Base-by-base conservation (phyloP, 92 coral and sea anemone species). In the Zoanthus sociatus region DNA sequence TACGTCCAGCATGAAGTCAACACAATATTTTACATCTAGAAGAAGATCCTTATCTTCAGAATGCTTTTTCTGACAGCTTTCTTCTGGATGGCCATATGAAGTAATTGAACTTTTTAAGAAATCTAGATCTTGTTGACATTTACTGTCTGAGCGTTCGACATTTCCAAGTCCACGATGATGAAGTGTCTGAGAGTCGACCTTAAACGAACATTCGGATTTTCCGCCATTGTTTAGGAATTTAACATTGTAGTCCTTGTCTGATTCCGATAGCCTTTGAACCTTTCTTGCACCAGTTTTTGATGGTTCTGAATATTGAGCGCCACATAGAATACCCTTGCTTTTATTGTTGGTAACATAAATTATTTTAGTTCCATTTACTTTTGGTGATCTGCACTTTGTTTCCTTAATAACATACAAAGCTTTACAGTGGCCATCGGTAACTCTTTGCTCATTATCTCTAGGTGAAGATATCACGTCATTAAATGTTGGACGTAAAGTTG, bases 381-480 rank as follows among this genome's bases (percentile, higher is more conserved):
- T 50, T 6, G 85, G 73, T 15, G 85, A 81, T 14, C 44, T 46
- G 63, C 47, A 81, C 47, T 18, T 21, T 15, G 32, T 45, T 46
- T 13, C 64, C 61, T 81, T 81, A 50, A 81, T 64, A n/a, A 81
- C 26, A 63, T 45, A 81, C 37, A 81, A 9, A 60, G 84, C 73
- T 7, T 61, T 1, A 12, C 55, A 45, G 21, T 46, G 46, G 7
- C 18, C 11, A 13, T 17, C 5, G 16, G 47, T 18, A 16, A 17
- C 18, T 26, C 47, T 10, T 63, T 47, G 44, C 14, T 45, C 45
- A 12, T 6, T 13, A 5, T 56, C 12, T 6, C 15, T 42, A 60
- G 37, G 9, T 9, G 9, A 26, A 42, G 51, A 33, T 42, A 20
- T 63, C 5, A 45, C 33, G 46, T 21, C 46, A 14, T 33, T n/a